phyloP scores from a whole-genome alignment of 2,797 vertebrate species.

The Champsocephalus gunnari region DNA sequence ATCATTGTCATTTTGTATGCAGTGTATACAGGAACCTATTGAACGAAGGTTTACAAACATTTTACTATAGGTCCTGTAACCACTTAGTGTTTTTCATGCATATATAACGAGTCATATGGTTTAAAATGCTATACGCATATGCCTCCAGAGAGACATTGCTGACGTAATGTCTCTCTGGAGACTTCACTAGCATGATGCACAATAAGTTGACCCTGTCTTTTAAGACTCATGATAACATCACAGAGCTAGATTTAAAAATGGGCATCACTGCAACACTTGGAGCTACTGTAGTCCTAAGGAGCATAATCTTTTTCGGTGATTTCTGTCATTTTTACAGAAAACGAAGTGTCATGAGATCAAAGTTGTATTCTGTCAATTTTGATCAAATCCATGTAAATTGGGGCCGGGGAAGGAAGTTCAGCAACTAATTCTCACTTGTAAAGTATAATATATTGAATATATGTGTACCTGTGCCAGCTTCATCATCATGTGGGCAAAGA shows the following conservation, averaged over 20 bases:
- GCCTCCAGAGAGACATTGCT: conserved; percentile 11
- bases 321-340: conserved; percentile 28
- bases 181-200: conserved; percentile 5
- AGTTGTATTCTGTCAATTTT: conserved; percentile 20
- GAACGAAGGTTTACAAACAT: conserved; percentile 22
- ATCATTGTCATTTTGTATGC: conserved; percentile 27
- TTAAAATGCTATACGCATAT: conserved; percentile 12
- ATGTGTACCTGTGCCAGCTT: conserved; percentile 93
- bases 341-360: conserved; percentile 26
- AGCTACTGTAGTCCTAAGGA: neutral
- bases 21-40: conserved; percentile 7
- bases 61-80: conserved; percentile 20
- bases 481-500: conserved; percentile 99
- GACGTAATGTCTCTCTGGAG: neutral
- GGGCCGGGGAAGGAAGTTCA: neutral
- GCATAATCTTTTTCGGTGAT: neutral
- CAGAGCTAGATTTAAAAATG: neutral
- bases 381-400: conserved; percentile 5
- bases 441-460: neutral
- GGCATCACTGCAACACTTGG: neutral
- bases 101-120: conserved; percentile 12
- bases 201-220: neutral
- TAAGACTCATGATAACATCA: neutral
- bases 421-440: neutral
- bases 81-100: conserved; percentile 32